Base-by-base conservation (phyloP, 2,113 vertebrate genomes). In the Mirza zaza region DNA sequence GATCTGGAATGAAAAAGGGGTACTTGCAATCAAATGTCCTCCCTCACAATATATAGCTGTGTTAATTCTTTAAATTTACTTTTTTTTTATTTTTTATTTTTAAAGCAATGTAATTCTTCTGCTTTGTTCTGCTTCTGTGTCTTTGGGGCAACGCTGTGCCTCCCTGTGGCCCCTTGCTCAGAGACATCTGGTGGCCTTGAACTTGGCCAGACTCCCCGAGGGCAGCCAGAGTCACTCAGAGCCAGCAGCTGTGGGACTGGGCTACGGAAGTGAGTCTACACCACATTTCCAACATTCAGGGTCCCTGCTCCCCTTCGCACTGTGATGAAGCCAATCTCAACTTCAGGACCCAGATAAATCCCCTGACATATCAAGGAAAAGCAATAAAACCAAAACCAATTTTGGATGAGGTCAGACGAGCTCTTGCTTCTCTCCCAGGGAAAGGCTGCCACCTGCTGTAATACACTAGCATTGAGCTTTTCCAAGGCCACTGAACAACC, bases 381-480 rank as follows among this genome's bases (percentile, higher is more conserved):
- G 83, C 71, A 50, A 29, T 68, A 52, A 92, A 87, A 82, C 57
- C 42, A 67, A 96, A 91, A 9, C 3, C 88, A 85, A 39, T 45
- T 77, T 88, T 65, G 2, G 17, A 0, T 71, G n/a, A 77, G 75
- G 15, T 91, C 89, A 96, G 85, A 92, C 32, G 15, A 84, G 86
- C 63, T 73, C 29, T 75, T 21, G 14, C n/a, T 90, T 97, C 52
- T 0, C 93, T 95, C 36, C 27, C 68, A 45, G 96, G 97, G 97
- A 97, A 98, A 98, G 97, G 94, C 98, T 98, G 98, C 98, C 98
- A 98, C 95, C 98, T 99, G 97, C 98, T 98, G 98, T 97, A 97
- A 82, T 4, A 63, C 4, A 70, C 94, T 39, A 92, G 96, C 90
- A 97, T 3, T 11, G 91, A 93, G 1, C 0, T 71, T 95, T 97